Conservation (phyloP, 2,888 invertebrate genomes). For the Syrista parreyssii region DNA sequence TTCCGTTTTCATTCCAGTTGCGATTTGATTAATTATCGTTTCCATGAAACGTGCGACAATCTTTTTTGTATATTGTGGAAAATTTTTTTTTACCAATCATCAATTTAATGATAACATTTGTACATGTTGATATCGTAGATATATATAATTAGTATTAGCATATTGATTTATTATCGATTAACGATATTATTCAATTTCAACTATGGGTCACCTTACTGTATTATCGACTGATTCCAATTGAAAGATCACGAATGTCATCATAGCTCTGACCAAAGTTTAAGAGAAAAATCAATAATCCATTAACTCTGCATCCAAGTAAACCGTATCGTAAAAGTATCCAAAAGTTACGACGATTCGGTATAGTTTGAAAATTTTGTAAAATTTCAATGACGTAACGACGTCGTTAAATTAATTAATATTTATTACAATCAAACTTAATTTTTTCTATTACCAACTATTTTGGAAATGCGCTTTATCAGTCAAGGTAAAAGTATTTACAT, state of each 20-base stretch:
- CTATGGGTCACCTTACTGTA: neutral
- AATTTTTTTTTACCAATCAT: neutral
- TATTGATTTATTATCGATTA: neutral
- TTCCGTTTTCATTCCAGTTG: neutral
- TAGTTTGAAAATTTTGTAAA: neutral
- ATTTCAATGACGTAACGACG: neutral
- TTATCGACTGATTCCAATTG: neutral
- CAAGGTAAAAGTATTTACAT: neutral
- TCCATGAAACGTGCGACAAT: neutral
- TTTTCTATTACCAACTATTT: neutral
- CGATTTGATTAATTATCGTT: neutral
- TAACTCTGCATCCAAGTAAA: too few species aligned
- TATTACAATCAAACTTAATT: neutral
- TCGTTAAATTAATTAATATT: neutral
- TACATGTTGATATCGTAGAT: neutral
- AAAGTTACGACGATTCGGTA: too few species aligned
- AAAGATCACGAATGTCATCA: neutral
- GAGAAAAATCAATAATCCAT: neutral
- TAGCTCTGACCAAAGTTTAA: neutral
- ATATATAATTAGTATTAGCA: neutral
- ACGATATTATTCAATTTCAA: neutral
- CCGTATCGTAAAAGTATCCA: too few species aligned
- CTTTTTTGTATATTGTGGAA: neutral
- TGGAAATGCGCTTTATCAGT: neutral
- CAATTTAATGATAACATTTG: neutral